Evolutionary conservation across 1,140 invertebrate genomes (phyloP).

Genomic region (Drosophila gunungcola): DNA sequence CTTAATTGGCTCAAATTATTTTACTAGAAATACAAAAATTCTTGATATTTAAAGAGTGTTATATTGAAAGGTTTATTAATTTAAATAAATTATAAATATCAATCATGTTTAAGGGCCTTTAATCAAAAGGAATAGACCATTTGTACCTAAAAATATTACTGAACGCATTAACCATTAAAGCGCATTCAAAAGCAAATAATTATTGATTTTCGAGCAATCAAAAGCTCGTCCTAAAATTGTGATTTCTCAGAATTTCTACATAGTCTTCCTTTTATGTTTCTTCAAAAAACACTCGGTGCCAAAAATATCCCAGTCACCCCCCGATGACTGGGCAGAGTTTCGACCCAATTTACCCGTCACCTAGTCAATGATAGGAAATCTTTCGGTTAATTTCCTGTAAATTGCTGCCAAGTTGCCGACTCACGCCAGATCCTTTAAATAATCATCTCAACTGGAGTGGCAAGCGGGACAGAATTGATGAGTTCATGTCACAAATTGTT

Average conservation of each 20-base stretch:
- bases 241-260: slow-evolving; percentile 13
- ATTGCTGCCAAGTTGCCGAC: slow-evolving; percentile 37
- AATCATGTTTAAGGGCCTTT: too few species aligned
- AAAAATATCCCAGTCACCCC: slow-evolving; percentile 10
- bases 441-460: slow-evolving; percentile 24
- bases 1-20: too few species aligned
- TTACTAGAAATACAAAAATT: too few species aligned
- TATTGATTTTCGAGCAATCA: slow-evolving; percentile 18
- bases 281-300: slow-evolving; percentile 12
- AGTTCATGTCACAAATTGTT: slow-evolving; percentile 38
- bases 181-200: background rate
- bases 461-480: slow-evolving; percentile 44
- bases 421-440: slow-evolving; percentile 54
- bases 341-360: slow-evolving; percentile 39
- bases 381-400: slow-evolving; percentile 57
- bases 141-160: too few species aligned
- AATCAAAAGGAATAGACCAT: too few species aligned
- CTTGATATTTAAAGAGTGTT: too few species aligned
- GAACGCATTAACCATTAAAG: too few species aligned
- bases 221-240: background rate
- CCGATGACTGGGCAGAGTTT: slow-evolving; percentile 15
- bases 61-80: too few species aligned
- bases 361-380: slow-evolving; percentile 50
- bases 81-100: too few species aligned
- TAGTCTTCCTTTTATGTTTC: slow-evolving; percentile 2